A percentile compares a stretch with the other conserved stretches of the same genome.
These are phyloP conservation scores for Gavialis gangeticus DNA, from an alignment of 2,113 vertebrate species.

Conservation along the genomic window DNA sequence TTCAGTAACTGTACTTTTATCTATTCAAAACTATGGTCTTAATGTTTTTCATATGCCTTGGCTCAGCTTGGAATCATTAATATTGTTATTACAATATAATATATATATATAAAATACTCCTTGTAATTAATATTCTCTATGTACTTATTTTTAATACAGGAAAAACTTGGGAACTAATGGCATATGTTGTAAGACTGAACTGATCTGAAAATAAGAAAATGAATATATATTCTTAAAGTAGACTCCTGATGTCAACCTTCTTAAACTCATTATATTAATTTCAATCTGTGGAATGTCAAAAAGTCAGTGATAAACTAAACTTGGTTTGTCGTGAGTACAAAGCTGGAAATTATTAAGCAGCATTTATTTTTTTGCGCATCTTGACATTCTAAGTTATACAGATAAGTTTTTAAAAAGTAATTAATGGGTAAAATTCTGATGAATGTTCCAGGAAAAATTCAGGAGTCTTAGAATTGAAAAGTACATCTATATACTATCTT, in stretches of 20 bases:
- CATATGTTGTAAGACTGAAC: too few relatives aligned
- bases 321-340: rapidly evolving
- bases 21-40: neutral
- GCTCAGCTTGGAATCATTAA: neutral
- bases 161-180: neutral
- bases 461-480: neutral
- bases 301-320: neutral
- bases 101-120: neutral
- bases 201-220: neutral
- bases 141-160: neutral
- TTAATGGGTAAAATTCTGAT: neutral
- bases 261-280: neutral
- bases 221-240: neutral
- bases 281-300: neutral
- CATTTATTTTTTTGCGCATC: neutral
- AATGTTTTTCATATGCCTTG: neutral
- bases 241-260: neutral
- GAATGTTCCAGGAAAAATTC: neutral
- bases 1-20: rapidly evolving
- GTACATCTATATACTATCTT: too few relatives aligned
- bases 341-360: neutral
- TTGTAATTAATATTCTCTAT: neutral
- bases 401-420: neutral
- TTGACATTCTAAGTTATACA: neutral
- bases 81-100: neutral